Evolutionary conservation across 2,113 vertebrate species (phyloP).

Genomic region (Vireo altiloquus): DNA sequence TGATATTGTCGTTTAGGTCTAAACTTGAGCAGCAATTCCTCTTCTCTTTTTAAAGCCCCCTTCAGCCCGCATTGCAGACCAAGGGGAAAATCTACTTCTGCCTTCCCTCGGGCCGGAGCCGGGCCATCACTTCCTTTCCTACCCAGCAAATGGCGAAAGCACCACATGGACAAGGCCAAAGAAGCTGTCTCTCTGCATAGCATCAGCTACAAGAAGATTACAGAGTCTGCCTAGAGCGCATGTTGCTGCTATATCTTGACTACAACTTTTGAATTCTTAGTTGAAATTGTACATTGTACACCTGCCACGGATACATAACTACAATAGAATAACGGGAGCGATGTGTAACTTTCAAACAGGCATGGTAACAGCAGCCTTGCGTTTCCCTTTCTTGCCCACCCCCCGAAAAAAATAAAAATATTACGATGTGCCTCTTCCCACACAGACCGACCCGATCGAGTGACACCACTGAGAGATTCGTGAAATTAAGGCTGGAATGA

Average conservation of each 20-base stretch:
- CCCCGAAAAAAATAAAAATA: neutral
- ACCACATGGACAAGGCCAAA: constrained; percentile 33
- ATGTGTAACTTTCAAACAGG: constrained; percentile 26
- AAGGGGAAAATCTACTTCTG: neutral
- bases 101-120: neutral
- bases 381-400: neutral
- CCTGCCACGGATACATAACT: constrained; percentile 40
- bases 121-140: neutral
- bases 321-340: constrained; percentile 28
- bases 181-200: constrained; percentile 43
- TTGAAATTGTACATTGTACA: constrained; percentile 51
- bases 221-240: constrained; percentile 40
- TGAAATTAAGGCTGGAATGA: constrained; percentile 2
- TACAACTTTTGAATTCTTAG: constrained; percentile 40
- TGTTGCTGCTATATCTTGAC: constrained; percentile 37
- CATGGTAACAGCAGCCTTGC: neutral
- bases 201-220: constrained; percentile 55
- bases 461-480: neutral
- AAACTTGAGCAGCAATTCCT: constrained; percentile 46
- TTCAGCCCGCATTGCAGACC: neutral
- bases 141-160: constrained; percentile 45
- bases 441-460: neutral
- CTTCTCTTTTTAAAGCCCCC: neutral
- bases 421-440: neutral
- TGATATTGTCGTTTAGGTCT: constrained; percentile 40